Conservation (phyloP, 2,888 invertebrate species). For the Ormyrus pomaceus region DNA sequence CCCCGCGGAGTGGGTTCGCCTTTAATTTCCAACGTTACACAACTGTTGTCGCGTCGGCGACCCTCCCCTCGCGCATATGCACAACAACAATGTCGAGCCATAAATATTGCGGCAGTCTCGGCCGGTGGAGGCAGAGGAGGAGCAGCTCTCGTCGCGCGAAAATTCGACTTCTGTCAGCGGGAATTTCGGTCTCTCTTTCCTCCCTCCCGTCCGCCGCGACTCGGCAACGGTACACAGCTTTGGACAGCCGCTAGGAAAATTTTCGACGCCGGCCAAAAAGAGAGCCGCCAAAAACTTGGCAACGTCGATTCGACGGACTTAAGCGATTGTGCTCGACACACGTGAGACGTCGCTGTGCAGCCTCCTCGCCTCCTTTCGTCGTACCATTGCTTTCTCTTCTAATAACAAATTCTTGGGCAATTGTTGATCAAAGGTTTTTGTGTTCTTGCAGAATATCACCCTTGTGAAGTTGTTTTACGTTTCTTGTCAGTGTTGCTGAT, state of each 20-base stretch:
- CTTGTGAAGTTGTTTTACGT: too few species aligned
- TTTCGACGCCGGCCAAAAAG: neutral
- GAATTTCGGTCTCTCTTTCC: neutral
- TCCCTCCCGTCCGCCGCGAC: neutral
- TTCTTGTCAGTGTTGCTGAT: too few species aligned
- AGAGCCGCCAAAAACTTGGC: neutral
- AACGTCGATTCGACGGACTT: neutral
- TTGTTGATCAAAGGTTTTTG: too few species aligned
- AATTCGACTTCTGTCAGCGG: conserved; percentile 18
- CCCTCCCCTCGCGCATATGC: neutral
- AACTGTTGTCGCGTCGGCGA: neutral
- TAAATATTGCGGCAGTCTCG: neutral
- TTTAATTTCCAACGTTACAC: neutral
- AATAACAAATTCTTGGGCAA: too few species aligned
- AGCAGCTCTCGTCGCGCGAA: neutral
- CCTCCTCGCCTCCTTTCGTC: too few species aligned
- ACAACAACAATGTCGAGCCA: neutral
- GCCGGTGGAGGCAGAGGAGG: neutral
- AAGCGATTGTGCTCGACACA: neutral
- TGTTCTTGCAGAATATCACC: too few species aligned
- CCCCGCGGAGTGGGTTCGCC: neutral
- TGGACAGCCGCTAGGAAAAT: conserved; percentile 4
- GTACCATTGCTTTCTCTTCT: too few species aligned
- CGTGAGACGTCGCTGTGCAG: neutral
- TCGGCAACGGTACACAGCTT: neutral